These are phyloP conservation scores for Gonatopus flavifemur DNA, from an alignment of 1,140 invertebrate species.

Conservation along the genomic window DNA sequence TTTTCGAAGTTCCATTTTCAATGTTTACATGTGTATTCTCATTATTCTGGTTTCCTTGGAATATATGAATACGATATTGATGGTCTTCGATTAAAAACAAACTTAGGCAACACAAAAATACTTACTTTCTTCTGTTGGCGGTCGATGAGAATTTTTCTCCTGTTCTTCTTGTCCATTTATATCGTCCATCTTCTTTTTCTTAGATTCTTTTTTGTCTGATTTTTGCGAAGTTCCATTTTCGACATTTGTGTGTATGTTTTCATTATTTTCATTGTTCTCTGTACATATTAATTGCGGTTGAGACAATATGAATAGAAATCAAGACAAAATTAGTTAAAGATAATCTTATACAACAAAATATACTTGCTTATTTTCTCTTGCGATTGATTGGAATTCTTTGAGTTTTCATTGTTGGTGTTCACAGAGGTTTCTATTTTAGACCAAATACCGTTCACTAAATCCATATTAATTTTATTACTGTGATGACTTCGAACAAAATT, in stretches of 20 bases:
- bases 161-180: no score
- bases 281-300: neutral
- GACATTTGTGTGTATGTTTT: no score
- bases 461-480: constrained; percentile 58
- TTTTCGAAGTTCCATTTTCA: no score
- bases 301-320: neutral
- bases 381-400: neutral
- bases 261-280: neutral
- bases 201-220: no score
- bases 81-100: no score
- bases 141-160: no score
- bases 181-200: no score
- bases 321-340: neutral
- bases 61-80: no score
- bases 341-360: constrained; percentile 7
- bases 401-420: constrained; percentile 56
- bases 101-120: no score
- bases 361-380: constrained; percentile 29
- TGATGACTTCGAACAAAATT: constrained; percentile 70
- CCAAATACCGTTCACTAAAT: constrained; percentile 69
- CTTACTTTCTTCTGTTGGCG: no score
- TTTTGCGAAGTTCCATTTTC: neutral
- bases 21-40: no score
- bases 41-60: no score
- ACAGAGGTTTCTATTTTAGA: constrained; percentile 69